These are phyloP conservation scores for Phoebastria nigripes DNA, from an alignment of 2,797 vertebrate genomes.

Conservation along the genomic window DNA sequence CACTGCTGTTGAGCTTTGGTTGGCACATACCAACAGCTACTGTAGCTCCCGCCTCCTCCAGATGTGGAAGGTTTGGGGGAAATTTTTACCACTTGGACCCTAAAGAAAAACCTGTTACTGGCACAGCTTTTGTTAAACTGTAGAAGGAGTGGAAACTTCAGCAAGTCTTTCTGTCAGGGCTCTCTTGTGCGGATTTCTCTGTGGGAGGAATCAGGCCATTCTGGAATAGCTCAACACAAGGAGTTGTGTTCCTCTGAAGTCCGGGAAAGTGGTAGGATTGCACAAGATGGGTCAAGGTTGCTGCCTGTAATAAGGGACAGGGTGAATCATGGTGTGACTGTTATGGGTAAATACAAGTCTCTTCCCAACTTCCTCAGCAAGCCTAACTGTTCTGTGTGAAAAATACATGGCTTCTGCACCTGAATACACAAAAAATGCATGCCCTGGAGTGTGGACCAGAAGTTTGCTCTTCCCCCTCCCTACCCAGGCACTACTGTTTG, in stretches of 20 bases:
- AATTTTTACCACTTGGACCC: neutral
- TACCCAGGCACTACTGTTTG: neutral
- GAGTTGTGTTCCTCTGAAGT: neutral
- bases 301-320: neutral
- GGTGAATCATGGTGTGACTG: conserved; percentile 13
- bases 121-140: neutral
- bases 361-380: neutral
- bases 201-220: neutral
- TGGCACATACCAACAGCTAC: neutral
- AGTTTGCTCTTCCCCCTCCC: neutral
- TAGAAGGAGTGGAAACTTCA: neutral
- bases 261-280: conserved; percentile 6
- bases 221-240: neutral
- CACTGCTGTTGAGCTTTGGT: neutral
- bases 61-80: neutral
- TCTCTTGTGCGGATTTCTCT: neutral
- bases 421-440: neutral
- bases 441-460: neutral
- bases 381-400: neutral
- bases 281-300: conserved; percentile 31
- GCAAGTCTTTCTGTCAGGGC: neutral
- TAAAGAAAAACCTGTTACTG: neutral
- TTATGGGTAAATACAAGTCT: neutral
- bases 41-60: neutral
- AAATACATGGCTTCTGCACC: neutral